phyloP scores from a whole-genome alignment of 2,888 invertebrate species.

The Drosophila buzzatii region DNA sequence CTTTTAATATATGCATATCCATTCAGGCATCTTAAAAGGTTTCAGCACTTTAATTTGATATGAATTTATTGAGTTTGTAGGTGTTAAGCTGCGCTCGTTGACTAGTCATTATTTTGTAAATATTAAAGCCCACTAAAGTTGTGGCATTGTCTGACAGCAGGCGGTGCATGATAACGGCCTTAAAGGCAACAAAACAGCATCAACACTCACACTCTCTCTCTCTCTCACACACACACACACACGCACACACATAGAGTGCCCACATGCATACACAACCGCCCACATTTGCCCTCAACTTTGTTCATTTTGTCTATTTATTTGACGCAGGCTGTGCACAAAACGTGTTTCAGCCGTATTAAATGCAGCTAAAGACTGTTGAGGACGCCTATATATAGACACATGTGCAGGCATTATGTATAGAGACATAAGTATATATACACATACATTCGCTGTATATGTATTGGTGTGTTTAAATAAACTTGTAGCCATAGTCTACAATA shows the following conservation, averaged over 20 bases:
- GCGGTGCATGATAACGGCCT: constrained; percentile 57
- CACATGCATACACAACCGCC: constrained; percentile 38
- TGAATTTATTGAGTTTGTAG: constrained; percentile 16
- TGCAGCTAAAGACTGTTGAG: constrained; percentile 57
- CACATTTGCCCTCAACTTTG: constrained; percentile 56
- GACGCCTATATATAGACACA: constrained; percentile 27
- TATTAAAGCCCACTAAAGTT: constrained; percentile 58
- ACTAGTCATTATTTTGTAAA: constrained; percentile 14
- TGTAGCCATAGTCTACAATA: constrained; percentile 45
- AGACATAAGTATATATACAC: neutral
- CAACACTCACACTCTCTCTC: constrained; percentile 10
- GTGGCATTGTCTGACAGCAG: constrained; percentile 50
- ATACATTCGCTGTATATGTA: neutral
- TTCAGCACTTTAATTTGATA: constrained; percentile 9
- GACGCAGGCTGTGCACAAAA: constrained; percentile 50
- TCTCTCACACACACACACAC: constrained; percentile 2
- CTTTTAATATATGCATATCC: neutral
- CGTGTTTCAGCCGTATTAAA: constrained; percentile 57
- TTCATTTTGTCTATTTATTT: constrained; percentile 65
- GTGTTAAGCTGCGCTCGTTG: constrained; percentile 28
- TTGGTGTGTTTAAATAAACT: constrained; percentile 34
- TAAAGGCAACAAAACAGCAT: constrained; percentile 43
- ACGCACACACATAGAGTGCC: neutral
- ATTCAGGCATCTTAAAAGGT: neutral
- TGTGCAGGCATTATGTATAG: constrained; percentile 2